phyloP scores from a whole-genome alignment of 2,888 invertebrate genomes.

The Scaptomyza caliginosa region DNA sequence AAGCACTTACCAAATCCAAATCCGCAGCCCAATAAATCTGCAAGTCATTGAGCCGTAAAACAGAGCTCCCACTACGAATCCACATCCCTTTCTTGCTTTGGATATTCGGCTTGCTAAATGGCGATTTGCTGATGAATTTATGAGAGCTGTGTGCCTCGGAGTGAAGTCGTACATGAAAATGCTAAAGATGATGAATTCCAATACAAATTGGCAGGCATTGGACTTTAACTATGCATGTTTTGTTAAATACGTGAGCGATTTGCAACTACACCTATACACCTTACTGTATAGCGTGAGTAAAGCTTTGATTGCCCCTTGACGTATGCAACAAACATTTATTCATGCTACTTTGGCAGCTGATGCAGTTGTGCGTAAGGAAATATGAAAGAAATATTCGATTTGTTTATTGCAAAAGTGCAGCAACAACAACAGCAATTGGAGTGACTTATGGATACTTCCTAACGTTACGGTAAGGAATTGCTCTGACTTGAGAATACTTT shows the following conservation, averaged over 20 bases:
- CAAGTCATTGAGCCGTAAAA: slow-evolving; percentile 62
- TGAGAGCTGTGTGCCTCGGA: slow-evolving; percentile 48
- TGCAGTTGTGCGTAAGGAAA: slow-evolving; percentile 70
- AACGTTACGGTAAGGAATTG: slow-evolving; percentile 31
- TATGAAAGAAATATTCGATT: slow-evolving; percentile 76
- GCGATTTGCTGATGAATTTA: slow-evolving; percentile 71
- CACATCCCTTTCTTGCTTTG: slow-evolving; percentile 1
- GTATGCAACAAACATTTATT: slow-evolving; percentile 50
- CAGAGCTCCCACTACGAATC: slow-evolving; percentile 22
- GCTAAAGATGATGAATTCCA: slow-evolving; percentile 39
- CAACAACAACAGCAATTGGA: slow-evolving; percentile 26
- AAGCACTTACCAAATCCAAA: slow-evolving; percentile 25
- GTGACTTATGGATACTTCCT: slow-evolving; percentile 10
- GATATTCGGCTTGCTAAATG: slow-evolving; percentile 29
- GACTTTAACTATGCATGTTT: slow-evolving; percentile 63
- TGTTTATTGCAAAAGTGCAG: slow-evolving; percentile 72
- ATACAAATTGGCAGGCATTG: slow-evolving; percentile 46
- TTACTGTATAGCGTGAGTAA: not conserved
- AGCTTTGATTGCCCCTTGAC: slow-evolving; percentile 12
- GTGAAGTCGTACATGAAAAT: slow-evolving; percentile 13
- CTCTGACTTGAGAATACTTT: slow-evolving; percentile 12
- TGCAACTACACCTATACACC: slow-evolving; percentile 18
- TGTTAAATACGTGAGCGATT: slow-evolving; percentile 51
- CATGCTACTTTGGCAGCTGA: slow-evolving; percentile 41
- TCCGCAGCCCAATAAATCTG: slow-evolving; percentile 60